Conservation (phyloP, 2,888 invertebrate genomes). For the Agrotis segetum region DNA sequence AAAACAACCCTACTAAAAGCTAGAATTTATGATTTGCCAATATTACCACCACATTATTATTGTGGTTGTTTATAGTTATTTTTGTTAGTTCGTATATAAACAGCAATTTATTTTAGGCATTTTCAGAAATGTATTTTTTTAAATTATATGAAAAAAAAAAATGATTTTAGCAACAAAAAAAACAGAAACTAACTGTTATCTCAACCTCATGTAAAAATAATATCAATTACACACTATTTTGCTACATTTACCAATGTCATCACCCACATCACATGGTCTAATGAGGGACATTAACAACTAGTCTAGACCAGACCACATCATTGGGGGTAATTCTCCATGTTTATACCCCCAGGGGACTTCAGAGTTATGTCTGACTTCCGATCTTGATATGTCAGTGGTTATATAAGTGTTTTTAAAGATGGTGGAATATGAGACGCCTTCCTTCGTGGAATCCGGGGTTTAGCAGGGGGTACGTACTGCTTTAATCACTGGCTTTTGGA, state of each 20-base stretch:
- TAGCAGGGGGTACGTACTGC: too few relatives aligned
- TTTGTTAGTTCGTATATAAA: background rate
- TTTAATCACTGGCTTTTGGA: too few relatives aligned
- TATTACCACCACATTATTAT: too few relatives aligned
- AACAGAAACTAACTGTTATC: background rate
- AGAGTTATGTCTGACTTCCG: constrained; percentile 46
- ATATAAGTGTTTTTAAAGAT: constrained; percentile 19
- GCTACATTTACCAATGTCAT: constrained; percentile 52
- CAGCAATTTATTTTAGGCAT: too few relatives aligned
- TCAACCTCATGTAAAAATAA: background rate
- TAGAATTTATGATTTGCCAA: too few relatives aligned
- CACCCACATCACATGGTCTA: constrained; percentile 38
- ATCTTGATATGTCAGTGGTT: constrained; percentile 13
- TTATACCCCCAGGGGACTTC: constrained; percentile 38
- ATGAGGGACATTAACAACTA: constrained; percentile 45
- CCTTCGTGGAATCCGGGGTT: background rate
- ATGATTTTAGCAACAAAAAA: too few relatives aligned
- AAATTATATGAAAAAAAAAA: too few relatives aligned
- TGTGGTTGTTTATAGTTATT: background rate
- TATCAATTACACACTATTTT: constrained; percentile 10
- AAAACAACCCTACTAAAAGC: too few relatives aligned
- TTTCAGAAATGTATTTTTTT: too few relatives aligned
- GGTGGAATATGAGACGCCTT: constrained; percentile 7
- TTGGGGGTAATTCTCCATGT: constrained; percentile 57
- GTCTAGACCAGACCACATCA: constrained; percentile 47